Evolutionary conservation across 1,140 invertebrate genomes (phyloP).

Genomic region (Heliconius congener): DNA sequence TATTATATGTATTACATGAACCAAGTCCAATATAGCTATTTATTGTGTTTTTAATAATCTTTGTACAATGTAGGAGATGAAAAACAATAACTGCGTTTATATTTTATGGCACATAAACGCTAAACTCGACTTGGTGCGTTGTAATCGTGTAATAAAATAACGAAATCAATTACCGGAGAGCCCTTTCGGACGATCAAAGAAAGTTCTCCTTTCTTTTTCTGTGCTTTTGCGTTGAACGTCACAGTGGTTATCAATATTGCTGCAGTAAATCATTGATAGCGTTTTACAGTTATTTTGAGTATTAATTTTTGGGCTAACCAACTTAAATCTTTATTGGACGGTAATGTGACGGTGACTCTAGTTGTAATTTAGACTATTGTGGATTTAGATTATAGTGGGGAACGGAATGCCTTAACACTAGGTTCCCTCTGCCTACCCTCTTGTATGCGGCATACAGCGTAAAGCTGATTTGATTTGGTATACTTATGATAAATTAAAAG

Average conservation of each 20-base stretch:
- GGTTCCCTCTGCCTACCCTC: no score
- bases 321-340: no score
- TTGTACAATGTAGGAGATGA: slow-evolving; percentile 16
- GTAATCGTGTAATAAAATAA: slow-evolving; percentile 37
- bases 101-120: slow-evolving; percentile 37
- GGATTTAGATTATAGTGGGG: no score
- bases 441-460: no score
- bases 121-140: slow-evolving; percentile 27
- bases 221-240: background rate
- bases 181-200: slow-evolving; percentile 18
- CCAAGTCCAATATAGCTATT: background rate
- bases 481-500: no score
- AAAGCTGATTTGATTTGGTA: no score
- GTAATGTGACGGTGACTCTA: no score
- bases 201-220: slow-evolving; percentile 4
- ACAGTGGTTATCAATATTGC: background rate
- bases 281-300: background rate
- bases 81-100: slow-evolving; percentile 30
- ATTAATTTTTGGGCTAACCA: no score
- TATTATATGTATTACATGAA: background rate
- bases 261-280: background rate
- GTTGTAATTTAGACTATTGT: no score
- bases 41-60: slow-evolving; percentile 11
- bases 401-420: no score
- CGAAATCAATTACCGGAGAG: slow-evolving; percentile 29